phyloP scores from a whole-genome alignment of 2,888 invertebrate species.

The Drosophila recens region DNA sequence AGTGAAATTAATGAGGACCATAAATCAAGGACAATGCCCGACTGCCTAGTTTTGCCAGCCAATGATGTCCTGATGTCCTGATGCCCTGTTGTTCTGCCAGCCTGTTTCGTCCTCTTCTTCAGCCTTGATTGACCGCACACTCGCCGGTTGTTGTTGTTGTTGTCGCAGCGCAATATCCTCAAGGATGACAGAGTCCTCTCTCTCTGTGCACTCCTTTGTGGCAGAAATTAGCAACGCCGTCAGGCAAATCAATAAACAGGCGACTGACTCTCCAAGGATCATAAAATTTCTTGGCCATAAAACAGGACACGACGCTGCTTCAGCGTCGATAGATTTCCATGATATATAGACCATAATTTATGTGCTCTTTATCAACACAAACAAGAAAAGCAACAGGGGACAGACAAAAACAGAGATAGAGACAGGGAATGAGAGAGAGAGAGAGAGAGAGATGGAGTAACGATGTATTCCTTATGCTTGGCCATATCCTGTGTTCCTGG shows the following conservation, averaged over 20 bases:
- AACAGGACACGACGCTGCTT: slow-evolving; percentile 34
- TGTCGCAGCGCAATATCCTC: slow-evolving; percentile 23
- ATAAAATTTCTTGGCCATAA: slow-evolving; percentile 63
- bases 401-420: slow-evolving; percentile 2
- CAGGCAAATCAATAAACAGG: slow-evolving; percentile 74
- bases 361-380: slow-evolving; percentile 69
- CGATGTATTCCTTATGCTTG: slow-evolving; percentile 55
- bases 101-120: slow-evolving; percentile 34
- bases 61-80: background rate
- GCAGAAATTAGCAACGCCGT: slow-evolving; percentile 69
- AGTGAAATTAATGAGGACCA: slow-evolving; percentile 73
- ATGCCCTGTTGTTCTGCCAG: slow-evolving; percentile 7
- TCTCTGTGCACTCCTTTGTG: slow-evolving; percentile 41
- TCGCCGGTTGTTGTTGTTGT: slow-evolving; percentile 34
- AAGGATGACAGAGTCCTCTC: slow-evolving; percentile 21
- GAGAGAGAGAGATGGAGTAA: background rate
- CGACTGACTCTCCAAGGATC: slow-evolving; percentile 59
- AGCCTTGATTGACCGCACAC: slow-evolving; percentile 82
- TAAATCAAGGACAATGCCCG: slow-evolving; percentile 76
- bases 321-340: slow-evolving; percentile 69
- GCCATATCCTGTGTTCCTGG: slow-evolving; percentile 47
- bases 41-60: slow-evolving; percentile 19
- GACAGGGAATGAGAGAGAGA: background rate
- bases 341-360: slow-evolving; percentile 74
- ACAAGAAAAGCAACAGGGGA: slow-evolving; percentile 33